These are phyloP conservation scores for Cuculus canorus DNA, from an alignment of 2,797 vertebrate genomes.

Conservation along the genomic window DNA sequence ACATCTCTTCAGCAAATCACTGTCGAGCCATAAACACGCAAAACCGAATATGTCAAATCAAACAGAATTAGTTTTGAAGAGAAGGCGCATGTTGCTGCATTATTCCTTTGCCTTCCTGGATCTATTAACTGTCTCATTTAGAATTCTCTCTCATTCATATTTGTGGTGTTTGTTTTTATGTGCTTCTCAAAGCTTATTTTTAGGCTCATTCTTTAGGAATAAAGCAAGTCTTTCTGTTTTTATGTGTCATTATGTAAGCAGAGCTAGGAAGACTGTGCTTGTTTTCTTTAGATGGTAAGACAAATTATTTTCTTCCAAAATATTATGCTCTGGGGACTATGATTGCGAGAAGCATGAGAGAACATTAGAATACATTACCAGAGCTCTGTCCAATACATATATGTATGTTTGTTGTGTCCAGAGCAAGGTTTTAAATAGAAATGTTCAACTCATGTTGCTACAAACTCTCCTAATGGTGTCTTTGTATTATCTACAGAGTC, in stretches of 20 bases:
- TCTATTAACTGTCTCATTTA: slow-evolving; percentile 29
- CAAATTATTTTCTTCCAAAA: slow-evolving; percentile 48
- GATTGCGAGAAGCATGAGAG: background rate
- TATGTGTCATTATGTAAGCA: background rate
- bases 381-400: background rate
- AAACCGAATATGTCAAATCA: slow-evolving; percentile 3
- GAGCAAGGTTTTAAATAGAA: background rate
- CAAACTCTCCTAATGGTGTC: background rate
- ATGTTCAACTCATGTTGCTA: background rate
- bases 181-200: slow-evolving; percentile 24
- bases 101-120: slow-evolving; percentile 12
- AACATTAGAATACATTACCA: background rate
- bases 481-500: background rate
- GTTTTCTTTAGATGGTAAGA: slow-evolving; percentile 31
- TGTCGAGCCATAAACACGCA: background rate
- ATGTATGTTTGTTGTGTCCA: background rate
- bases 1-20: background rate
- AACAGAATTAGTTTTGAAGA: slow-evolving; percentile 23
- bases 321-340: background rate
- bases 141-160: slow-evolving; percentile 17
- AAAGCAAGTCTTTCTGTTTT: background rate
- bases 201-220: slow-evolving; percentile 8
- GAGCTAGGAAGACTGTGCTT: background rate
- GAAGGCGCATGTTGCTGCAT: background rate
- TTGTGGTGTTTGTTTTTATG: background rate